Evolutionary conservation across 2,113 vertebrate species (phyloP), one percentile per base, ranked within the genome.

Genomic region (Sinocyclocheilus anophthalmus): DNA sequence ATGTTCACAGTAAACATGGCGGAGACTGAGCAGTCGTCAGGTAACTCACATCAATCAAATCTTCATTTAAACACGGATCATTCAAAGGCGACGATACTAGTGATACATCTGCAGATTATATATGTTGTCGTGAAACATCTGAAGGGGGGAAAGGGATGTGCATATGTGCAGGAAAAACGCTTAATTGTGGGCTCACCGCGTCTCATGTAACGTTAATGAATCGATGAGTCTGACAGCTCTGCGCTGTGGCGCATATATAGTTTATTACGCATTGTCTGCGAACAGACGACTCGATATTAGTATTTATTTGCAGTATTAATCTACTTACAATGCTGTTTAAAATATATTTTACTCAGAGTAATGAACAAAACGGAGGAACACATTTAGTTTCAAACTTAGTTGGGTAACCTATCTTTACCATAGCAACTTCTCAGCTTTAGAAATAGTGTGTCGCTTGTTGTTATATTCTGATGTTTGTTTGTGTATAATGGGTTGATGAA

Each of bases 1-100:
- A 85, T 76, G 33, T 85, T 7, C 81, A 89, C 82, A 55, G 88
- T 72, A 90, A 96, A 96, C 92, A 97, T 97, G 96, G 96, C 96
- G 86, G 96, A 96, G 87, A 92, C 90, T 81, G 95, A 94, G 91
- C 93, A 93, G 90, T 93, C 91, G 86, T 70, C 89, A 90, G 90
- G 91, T 92, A 89, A 78, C 50, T 55, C 12, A 57, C 14, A 24
- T 48, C 45, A 84, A 50, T 76, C 50, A 50, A 59, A 26, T 30
- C 42, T 77, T n/a, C n/a, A 84, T 61, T 33, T 53, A 39, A 16
- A 24, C 4, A 22, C 20, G 12, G 4, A 13, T 39, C 4, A 39
- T 67, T 84, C 4, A n/a, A 13, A 48, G 50, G 20, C 30, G 8
- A 7, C 0, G 6, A 55, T 22, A 48, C 10, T 16, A 45, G 3